phyloP scores from a whole-genome alignment of 2,113 vertebrate genomes.

The cat (Felis catus) region DNA sequence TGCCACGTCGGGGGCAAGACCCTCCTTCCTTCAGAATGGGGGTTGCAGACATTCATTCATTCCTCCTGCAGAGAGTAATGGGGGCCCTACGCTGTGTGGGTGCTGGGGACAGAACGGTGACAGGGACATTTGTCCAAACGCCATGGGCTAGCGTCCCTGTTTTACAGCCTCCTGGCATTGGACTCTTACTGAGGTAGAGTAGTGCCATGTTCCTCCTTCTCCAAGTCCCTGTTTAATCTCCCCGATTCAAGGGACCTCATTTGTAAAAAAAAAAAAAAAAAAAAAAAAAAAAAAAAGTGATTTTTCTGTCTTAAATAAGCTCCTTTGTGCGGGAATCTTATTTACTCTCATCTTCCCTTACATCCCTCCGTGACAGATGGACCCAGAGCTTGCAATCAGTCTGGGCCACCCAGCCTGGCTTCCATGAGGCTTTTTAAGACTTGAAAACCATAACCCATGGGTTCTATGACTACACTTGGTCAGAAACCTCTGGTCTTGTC shows the following conservation, averaged over 20 bases:
- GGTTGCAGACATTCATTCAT: not conserved
- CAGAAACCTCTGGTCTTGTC: not conserved
- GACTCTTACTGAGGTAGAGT: not conserved
- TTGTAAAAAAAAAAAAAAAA: not conserved
- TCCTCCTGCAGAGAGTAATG: not conserved
- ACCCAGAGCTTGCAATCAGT: not conserved
- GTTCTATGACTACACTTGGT: not conserved
- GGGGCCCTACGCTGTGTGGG: not conserved
- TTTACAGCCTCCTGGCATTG: not conserved
- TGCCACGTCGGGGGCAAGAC: rapidly evolving
- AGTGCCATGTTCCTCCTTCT: not conserved
- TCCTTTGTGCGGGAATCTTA: not conserved
- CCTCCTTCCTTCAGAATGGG: not conserved
- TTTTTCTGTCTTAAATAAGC: not conserved
- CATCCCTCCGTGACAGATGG: not conserved
- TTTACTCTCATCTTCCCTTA: not conserved
- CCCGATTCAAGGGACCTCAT: not conserved
- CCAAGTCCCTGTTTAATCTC: not conserved
- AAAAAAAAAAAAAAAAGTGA: not conserved
- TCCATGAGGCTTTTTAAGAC: not conserved
- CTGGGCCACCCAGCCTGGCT: not conserved
- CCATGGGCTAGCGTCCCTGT: too few species aligned
- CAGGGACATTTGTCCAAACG: not conserved
- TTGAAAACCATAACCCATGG: not conserved
- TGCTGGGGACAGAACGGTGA: not conserved